These are phyloP conservation scores for Dunckerocampus dactyliophorus DNA, from an alignment of 2,113 vertebrate genomes.

Conservation along the genomic window DNA sequence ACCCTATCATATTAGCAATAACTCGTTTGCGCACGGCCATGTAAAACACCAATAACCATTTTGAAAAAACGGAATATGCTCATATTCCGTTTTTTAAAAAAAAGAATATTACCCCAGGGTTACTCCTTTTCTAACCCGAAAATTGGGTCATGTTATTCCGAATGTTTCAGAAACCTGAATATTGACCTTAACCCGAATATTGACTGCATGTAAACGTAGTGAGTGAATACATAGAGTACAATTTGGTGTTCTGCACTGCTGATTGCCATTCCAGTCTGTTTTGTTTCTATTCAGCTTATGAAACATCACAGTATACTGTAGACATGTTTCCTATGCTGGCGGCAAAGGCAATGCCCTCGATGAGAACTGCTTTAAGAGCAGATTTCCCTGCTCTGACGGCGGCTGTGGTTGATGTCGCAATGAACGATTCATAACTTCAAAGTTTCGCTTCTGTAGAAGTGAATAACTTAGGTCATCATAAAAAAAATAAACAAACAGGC, in stretches of 20 bases:
- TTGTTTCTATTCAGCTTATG: constrained; percentile 31
- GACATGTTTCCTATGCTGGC: constrained; percentile 3
- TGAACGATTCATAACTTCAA: constrained; percentile 40
- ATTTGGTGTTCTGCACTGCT: background rate
- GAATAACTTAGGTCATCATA: constrained; percentile 38
- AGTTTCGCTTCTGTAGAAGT: constrained; percentile 49
- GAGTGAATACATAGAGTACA: background rate
- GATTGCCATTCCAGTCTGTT: too few relatives aligned
- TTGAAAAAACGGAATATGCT: too few relatives aligned
- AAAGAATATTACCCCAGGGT: too few relatives aligned
- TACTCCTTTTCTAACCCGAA: too few relatives aligned
- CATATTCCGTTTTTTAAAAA: too few relatives aligned
- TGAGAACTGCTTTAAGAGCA: constrained; percentile 45
- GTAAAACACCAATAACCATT: too few relatives aligned
- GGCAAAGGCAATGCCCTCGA: constrained; percentile 3
- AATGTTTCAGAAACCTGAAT: too few relatives aligned
- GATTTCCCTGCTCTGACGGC: constrained; percentile 24
- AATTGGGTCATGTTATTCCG: too few relatives aligned
- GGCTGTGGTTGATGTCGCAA: constrained; percentile 36
- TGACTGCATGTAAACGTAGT: too few relatives aligned
- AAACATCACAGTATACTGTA: constrained; percentile 15
- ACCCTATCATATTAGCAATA: too few relatives aligned
- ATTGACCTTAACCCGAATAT: too few relatives aligned
- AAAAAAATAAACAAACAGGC: constrained; percentile 40
- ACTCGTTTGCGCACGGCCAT: too few relatives aligned